Base-by-base conservation (phyloP, 2,113 vertebrate genomes). In the Crocuta crocuta region DNA sequence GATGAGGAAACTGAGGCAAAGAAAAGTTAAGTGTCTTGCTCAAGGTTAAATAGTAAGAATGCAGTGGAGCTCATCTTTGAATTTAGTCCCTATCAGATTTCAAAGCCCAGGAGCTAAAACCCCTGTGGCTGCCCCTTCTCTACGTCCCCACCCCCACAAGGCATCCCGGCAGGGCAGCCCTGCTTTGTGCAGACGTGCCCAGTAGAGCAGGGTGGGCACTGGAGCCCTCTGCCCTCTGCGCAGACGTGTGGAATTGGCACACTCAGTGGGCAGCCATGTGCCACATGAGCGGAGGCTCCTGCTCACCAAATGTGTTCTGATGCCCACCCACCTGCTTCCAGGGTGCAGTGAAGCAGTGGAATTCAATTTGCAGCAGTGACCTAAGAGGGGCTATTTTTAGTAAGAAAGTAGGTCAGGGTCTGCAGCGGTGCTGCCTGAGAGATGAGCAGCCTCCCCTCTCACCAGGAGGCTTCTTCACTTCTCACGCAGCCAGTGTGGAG, bases 391-490 rank as follows among this genome's bases (percentile, higher is more conserved):
- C 99, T 99, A 99, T 99, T 99, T 99, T 99, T 99, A 99, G 99
- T 99, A 98, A 98, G 99, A 99, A 99, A 99, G 99, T 99, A 99
- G 99, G 99, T 99, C 99, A 99, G 98, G 98, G 98, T 98, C 99
- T 99, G 98, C 98, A 97, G 97, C 89, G 90, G 93, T 98, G 96
- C 98, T 98, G 98, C 94, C 97, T 97, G 98, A 98, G 98, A 98
- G 96, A 98, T 74, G 97, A 98, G 86, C 98, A 98, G 81, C 96
- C 90, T 98, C 98, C 95, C 98, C 97, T 93, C 97, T 95, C 88
- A 76, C 97, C 81, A 15, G 94, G 98, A 98, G 97, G 63, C 92
- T 97, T 94, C 94, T 96, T 98, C 95, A n/a, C 95, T 63, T 95
- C 73, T 95, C 66, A 17, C 0, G 0, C 58, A 87, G 24, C 66